A percentile compares a stretch with the other conserved stretches of the same genome.
These are phyloP conservation scores for Halcyon smyrnensis DNA, from an alignment of 2,797 vertebrate species.

Conservation along the genomic window DNA sequence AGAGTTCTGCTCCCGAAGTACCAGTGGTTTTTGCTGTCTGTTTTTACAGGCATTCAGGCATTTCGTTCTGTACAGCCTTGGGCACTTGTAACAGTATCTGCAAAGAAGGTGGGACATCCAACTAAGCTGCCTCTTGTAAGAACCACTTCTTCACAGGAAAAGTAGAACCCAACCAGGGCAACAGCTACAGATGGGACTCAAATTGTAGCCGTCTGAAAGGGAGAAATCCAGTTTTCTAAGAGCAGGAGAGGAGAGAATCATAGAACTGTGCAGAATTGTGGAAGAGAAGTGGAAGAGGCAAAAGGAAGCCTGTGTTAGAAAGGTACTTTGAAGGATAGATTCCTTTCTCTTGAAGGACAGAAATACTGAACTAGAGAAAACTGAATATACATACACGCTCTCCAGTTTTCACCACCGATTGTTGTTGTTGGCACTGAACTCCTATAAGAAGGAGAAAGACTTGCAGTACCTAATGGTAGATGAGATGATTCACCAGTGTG, in stretches of 20 bases:
- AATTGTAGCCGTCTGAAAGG: neutral
- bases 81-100: neutral
- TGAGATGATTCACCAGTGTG: neutral
- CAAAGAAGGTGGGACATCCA: neutral
- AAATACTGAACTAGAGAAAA: neutral
- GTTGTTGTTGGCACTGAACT: neutral
- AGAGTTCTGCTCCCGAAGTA: neutral
- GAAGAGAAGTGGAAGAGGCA: neutral
- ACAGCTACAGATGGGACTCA: neutral
- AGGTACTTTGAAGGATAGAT: neutral
- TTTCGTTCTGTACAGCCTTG: neutral
- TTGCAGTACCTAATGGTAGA: neutral
- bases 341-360: neutral
- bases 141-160: neutral
- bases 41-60: neutral
- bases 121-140: neutral
- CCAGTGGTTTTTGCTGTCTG: neutral
- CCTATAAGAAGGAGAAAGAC: neutral
- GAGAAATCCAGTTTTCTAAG: neutral
- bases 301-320: neutral
- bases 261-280: neutral
- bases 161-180: neutral
- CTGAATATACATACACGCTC: neutral
- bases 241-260: neutral
- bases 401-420: neutral